Evolutionary conservation across 2,113 vertebrate genomes (phyloP).

Genomic region (Nematolebias whitei): DNA sequence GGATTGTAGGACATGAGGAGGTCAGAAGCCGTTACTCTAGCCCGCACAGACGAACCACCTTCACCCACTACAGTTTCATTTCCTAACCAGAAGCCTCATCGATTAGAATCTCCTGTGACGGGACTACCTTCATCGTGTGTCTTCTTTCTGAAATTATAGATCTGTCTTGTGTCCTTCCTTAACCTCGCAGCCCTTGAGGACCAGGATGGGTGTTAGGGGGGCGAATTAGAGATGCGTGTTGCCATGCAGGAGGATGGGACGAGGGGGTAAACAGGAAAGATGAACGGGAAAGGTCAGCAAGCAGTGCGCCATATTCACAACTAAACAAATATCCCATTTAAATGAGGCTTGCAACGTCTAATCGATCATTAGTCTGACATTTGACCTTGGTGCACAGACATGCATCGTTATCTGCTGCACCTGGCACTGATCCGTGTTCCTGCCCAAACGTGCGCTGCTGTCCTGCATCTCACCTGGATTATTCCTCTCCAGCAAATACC

Average conservation of each 20-base stretch:
- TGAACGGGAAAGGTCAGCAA: constrained; percentile 39
- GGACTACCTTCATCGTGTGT: constrained; percentile 51
- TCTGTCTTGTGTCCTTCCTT: constrained; percentile 54
- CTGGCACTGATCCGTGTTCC: constrained; percentile 1
- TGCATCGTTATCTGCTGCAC: constrained; percentile 17
- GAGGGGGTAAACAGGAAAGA: constrained; percentile 11
- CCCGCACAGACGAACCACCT: constrained; percentile 35
- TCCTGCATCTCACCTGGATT: constrained; percentile 78
- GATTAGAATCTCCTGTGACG: constrained; percentile 68
- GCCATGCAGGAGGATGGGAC: constrained; percentile 52
- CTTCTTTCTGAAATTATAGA: constrained; percentile 59
- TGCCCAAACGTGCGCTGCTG: neutral
- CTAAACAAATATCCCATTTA: constrained; percentile 15
- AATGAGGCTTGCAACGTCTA: constrained; percentile 19
- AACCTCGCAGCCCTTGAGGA: constrained; percentile 52
- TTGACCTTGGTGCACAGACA: constrained; percentile 19
- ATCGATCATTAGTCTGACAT: constrained; percentile 38
- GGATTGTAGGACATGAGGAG: constrained; percentile 44
- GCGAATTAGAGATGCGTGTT: constrained; percentile 22
- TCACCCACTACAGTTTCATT: constrained; percentile 54
- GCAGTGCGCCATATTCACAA: constrained; percentile 29
- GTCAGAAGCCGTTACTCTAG: constrained; percentile 59
- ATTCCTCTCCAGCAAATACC: constrained; percentile 85
- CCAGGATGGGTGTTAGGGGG: constrained; percentile 39
- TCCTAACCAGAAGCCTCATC: constrained; percentile 62